These are phyloP conservation scores for Ectemnius lituratus DNA, from an alignment of 2,888 invertebrate species.

Conservation along the genomic window DNA sequence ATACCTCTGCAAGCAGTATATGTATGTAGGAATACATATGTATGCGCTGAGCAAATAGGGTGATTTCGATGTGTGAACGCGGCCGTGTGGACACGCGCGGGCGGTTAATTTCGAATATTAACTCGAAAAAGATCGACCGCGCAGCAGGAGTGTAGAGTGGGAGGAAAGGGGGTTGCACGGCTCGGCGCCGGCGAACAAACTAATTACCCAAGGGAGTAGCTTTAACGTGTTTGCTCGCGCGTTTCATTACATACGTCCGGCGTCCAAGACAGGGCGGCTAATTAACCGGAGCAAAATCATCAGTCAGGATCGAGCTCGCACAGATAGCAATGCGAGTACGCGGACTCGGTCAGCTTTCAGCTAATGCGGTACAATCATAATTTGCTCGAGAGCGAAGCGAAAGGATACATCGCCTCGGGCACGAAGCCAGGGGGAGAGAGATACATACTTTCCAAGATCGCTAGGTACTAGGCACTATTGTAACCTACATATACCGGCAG, in stretches of 20 bases:
- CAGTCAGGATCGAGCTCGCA: constrained; percentile 9
- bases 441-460: neutral
- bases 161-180: neutral
- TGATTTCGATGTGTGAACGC: too few relatives aligned
- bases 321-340: neutral
- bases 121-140: constrained; percentile 3
- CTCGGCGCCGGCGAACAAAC: constrained; percentile 4
- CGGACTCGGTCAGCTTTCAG: neutral
- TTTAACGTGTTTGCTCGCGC: neutral
- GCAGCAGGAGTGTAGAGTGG: neutral
- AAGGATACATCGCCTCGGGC: constrained; percentile 17
- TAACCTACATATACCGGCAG: neutral
- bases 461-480: neutral
- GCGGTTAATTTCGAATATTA: constrained; percentile 1
- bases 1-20: too few relatives aligned
- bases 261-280: neutral
- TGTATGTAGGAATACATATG: too few relatives aligned
- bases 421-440: neutral
- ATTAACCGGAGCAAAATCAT: constrained; percentile 17
- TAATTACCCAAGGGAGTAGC: neutral
- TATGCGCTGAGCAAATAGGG: too few relatives aligned
- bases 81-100: neutral
- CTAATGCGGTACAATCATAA: neutral
- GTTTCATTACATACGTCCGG: neutral
- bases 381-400: constrained; percentile 16